A percentile compares a stretch with the other conserved stretches of the same genome.
These are phyloP conservation scores for Macrotus californicus DNA, from an alignment of 2,113 vertebrate genomes.

Conservation along the genomic window DNA sequence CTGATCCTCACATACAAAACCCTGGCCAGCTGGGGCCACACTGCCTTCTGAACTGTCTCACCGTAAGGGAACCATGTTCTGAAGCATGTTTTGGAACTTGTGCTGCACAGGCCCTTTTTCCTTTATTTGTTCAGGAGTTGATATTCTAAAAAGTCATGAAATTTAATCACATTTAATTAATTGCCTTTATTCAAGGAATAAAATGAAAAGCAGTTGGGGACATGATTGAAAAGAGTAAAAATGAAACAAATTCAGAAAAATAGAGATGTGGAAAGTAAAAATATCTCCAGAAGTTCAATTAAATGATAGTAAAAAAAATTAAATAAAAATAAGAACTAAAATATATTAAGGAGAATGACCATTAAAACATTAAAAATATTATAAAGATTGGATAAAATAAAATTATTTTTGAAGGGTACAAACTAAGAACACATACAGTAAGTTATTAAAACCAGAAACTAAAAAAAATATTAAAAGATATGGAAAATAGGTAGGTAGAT, in stretches of 20 bases:
- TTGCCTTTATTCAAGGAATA: neutral
- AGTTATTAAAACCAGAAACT: neutral
- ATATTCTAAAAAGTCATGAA: neutral
- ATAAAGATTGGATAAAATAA: neutral
- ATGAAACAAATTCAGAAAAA: neutral
- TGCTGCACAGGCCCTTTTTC: neutral
- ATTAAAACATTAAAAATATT: neutral
- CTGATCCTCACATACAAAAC: neutral
- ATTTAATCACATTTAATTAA: neutral
- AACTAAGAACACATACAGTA: neutral
- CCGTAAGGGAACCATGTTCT: neutral
- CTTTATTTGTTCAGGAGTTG: neutral
- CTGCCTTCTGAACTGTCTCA: neutral
- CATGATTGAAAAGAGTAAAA: neutral
- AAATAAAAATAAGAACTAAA: slow-evolving; percentile 1
- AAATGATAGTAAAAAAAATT: neutral
- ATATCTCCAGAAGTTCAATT: neutral
- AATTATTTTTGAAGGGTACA: neutral
- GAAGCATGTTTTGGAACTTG: neutral
- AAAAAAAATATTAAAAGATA: neutral
- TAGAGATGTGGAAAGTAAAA: neutral
- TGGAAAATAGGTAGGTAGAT: neutral
- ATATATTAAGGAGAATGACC: neutral
- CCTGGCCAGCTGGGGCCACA: neutral
- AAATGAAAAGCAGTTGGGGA: neutral